These are phyloP conservation scores for Phalacrocorax carbo DNA, from an alignment of 2,113 vertebrate genomes.

Conservation along the genomic window DNA sequence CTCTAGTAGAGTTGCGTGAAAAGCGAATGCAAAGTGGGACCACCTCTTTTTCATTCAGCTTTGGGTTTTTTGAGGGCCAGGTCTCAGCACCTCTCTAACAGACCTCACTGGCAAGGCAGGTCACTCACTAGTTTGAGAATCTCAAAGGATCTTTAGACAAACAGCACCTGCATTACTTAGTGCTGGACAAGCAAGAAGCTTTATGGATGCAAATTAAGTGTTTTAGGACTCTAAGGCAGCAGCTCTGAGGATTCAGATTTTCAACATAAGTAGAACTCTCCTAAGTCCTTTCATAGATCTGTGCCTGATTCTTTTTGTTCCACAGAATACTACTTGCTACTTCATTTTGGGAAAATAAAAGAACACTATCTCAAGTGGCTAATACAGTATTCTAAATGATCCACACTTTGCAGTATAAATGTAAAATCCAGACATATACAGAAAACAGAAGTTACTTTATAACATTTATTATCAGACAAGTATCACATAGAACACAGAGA, in stretches of 20 bases:
- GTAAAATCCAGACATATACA: neutral
- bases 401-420: neutral
- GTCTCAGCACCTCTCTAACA: neutral
- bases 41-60: neutral
- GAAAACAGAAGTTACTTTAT: neutral
- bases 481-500: neutral
- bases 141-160: neutral
- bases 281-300: neutral
- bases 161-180: neutral
- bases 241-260: neutral
- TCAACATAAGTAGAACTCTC: neutral
- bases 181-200: neutral
- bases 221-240: neutral
- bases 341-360: neutral
- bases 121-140: neutral
- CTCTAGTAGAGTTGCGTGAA: neutral
- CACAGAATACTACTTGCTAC: neutral
- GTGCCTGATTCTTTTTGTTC: neutral
- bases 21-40: neutral
- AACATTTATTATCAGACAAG: neutral
- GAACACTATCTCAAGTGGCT: neutral
- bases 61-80: neutral
- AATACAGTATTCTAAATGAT: neutral
- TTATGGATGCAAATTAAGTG: neutral
- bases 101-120: neutral